These are phyloP conservation scores for Aythya fuligula DNA, from an alignment of 2,797 vertebrate genomes.

Conservation along the genomic window DNA sequence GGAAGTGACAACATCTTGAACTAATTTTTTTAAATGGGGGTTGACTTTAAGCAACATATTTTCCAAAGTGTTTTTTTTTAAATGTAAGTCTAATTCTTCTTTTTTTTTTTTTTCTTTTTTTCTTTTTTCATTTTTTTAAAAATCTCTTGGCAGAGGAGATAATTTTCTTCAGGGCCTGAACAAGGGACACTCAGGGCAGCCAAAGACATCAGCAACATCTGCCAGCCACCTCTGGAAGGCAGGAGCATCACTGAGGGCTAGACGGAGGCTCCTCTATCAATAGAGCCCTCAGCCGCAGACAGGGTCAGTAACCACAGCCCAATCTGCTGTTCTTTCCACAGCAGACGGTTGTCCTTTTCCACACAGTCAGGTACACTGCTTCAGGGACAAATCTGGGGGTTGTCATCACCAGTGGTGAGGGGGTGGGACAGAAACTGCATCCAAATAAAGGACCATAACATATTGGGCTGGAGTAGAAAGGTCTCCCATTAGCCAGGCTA, in stretches of 20 bases:
- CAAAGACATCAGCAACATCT: constrained; percentile 54
- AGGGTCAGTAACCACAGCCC: constrained; percentile 24
- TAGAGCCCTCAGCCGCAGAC: constrained; percentile 9
- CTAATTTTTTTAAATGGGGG: constrained; percentile 52
- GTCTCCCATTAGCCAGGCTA: background rate
- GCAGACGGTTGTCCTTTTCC: constrained; percentile 45
- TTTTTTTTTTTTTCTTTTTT: background rate
- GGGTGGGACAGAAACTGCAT: background rate
- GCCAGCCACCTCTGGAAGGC: constrained; percentile 42
- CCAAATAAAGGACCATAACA: background rate
- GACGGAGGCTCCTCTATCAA: background rate
- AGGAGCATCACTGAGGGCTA: background rate
- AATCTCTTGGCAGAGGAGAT: constrained; percentile 5
- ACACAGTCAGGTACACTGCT: background rate
- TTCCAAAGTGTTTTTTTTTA: constrained; percentile 43
- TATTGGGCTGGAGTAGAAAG: background rate
- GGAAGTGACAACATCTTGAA: constrained; percentile 71
- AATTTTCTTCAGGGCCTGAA: constrained; percentile 17
- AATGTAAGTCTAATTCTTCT: background rate
- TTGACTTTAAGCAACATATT: constrained; percentile 58
- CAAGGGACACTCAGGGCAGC: background rate
- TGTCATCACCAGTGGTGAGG: background rate
- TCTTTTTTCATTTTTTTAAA: too few species aligned
- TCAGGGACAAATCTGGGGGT: background rate
- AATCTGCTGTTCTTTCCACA: background rate